A percentile compares a stretch with the other conserved stretches of the same genome.
phyloP scores from a whole-genome alignment of 1,140 invertebrate species.

The Musca vetustissima region DNA sequence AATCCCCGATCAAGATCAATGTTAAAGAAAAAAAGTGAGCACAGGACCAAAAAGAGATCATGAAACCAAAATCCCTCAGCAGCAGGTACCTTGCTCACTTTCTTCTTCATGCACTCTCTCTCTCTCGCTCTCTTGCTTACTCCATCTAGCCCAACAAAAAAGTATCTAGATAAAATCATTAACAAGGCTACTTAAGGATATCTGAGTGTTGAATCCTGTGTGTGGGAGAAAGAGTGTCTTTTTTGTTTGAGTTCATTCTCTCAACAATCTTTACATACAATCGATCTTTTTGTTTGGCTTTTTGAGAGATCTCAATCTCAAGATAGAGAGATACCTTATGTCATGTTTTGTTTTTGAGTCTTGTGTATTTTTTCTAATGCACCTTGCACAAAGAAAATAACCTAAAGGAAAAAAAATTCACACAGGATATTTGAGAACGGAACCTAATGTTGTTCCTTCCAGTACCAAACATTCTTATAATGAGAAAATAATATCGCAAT shows the following conservation, averaged over 20 bases:
- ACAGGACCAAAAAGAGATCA: no score
- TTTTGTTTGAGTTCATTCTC: no score
- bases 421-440: slow-evolving; percentile 26
- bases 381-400: slow-evolving; percentile 1
- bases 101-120: not conserved
- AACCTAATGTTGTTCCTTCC: not conserved
- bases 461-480: slow-evolving; percentile 8
- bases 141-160: not conserved
- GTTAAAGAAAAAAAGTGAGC: not conserved
- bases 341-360: no score
- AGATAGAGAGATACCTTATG: slow-evolving; percentile 3
- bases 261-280: no score
- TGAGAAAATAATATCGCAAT: slow-evolving; percentile 9
- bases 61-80: no score
- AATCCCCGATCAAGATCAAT: not conserved
- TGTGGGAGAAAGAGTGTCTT: no score
- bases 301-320: no score
- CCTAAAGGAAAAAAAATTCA: slow-evolving; percentile 10
- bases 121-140: not conserved
- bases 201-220: no score
- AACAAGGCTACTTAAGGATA: no score
- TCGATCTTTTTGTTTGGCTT: no score
- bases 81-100: slow-evolving; percentile 11
- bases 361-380: not conserved
- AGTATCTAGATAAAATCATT: slow-evolving; percentile 10